phyloP scores from a whole-genome alignment of 2,113 vertebrate genomes.

The Macquaria ambigua region DNA sequence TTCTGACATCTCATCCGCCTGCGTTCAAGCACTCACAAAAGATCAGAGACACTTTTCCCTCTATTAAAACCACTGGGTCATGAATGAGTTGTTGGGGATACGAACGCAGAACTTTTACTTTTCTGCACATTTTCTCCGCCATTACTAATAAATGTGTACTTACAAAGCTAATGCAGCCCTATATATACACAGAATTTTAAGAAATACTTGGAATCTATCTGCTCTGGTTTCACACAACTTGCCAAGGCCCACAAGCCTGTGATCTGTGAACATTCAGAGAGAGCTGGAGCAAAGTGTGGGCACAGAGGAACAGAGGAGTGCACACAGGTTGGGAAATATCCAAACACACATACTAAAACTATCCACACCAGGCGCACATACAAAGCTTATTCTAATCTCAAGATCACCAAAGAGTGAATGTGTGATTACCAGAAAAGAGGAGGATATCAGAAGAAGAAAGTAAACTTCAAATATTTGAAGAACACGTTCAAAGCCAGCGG shows the following conservation, averaged over 20 bases:
- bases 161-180: slow-evolving; percentile 1
- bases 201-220: slow-evolving; percentile 22
- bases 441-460: slow-evolving; percentile 38
- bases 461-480: slow-evolving; percentile 49
- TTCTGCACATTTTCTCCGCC: background rate
- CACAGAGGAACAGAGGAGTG: slow-evolving; percentile 25
- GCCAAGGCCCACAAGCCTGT: slow-evolving; percentile 17
- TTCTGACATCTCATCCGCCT: slow-evolving; percentile 18
- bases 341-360: slow-evolving; percentile 21
- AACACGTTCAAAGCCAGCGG: slow-evolving; percentile 50
- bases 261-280: slow-evolving; percentile 49
- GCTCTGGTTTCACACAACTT: slow-evolving; percentile 39
- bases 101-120: background rate
- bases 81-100: slow-evolving; percentile 8
- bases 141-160: slow-evolving; percentile 26
- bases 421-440: slow-evolving; percentile 30
- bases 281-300: slow-evolving; percentile 30
- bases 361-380: slow-evolving; percentile 33
- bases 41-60: slow-evolving; percentile 5
- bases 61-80: slow-evolving; percentile 5
- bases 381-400: slow-evolving; percentile 50
- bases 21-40: slow-evolving; percentile 12
- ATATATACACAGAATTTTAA: slow-evolving; percentile 43
- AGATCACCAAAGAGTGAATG: slow-evolving; percentile 54
- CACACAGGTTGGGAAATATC: slow-evolving; percentile 42